Evolutionary conservation across 1,140 invertebrate species (phyloP).

Genomic region (Halictus rubicundus): DNA sequence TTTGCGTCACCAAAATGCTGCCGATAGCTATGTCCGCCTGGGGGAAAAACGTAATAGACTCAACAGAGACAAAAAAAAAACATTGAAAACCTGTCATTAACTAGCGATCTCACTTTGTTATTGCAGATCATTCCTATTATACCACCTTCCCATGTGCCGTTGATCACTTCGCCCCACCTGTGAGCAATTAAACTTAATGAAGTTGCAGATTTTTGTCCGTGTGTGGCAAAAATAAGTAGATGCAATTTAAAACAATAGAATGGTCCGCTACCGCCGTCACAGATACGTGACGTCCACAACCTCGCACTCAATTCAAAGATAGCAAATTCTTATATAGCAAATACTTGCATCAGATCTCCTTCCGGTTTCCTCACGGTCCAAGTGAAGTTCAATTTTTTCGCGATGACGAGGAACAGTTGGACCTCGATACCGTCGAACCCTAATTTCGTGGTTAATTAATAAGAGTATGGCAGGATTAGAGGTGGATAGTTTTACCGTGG

Average conservation of each 20-base stretch:
- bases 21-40: conserved; percentile 72
- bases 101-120: conserved; percentile 27
- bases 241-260: no score
- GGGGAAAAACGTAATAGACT: neutral
- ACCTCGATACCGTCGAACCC: conserved; percentile 67
- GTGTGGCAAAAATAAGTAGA: no score
- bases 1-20: conserved; percentile 65
- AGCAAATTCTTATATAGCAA: no score
- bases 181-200: neutral
- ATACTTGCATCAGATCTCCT: conserved; percentile 54
- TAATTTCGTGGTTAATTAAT: neutral
- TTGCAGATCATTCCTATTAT: conserved; percentile 57
- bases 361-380: conserved; percentile 65
- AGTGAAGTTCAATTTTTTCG: conserved; percentile 69
- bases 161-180: conserved; percentile 66
- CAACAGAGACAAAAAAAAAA: neutral
- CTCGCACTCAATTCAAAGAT: no score
- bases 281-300: no score
- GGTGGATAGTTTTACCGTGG: conserved; percentile 49
- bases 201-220: no score
- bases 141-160: conserved; percentile 68
- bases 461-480: no score
- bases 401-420: conserved; percentile 64
- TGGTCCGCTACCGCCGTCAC: no score
- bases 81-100: neutral